Evolutionary conservation across 2,797 vertebrate species (phyloP).

Genomic region (Amblyopsis hoosieri): DNA sequence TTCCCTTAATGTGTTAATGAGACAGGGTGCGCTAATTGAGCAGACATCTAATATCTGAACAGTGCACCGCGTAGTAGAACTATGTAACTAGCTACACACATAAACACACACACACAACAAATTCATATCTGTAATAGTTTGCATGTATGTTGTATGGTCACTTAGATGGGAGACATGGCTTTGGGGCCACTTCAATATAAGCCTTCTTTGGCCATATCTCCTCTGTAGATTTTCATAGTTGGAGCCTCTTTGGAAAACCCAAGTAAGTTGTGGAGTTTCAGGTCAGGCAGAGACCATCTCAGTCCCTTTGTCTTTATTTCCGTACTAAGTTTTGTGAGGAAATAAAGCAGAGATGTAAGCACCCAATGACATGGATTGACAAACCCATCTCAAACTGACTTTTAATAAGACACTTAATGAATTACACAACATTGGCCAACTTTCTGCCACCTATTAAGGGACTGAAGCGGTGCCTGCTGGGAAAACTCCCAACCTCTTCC

Average conservation of each 20-base stretch:
- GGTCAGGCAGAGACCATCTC: conserved; percentile 58
- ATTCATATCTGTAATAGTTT: conserved; percentile 79
- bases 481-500: conserved; percentile 66
- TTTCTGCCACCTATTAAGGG: conserved; percentile 60
- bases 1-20: conserved; percentile 47
- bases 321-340: conserved; percentile 22
- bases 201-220: conserved; percentile 55
- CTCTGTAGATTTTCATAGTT: conserved; percentile 80
- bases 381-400: conserved; percentile 9
- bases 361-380: conserved; percentile 34
- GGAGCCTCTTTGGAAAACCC: conserved; percentile 66
- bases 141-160: conserved; percentile 83
- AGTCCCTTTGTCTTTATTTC: conserved; percentile 50
- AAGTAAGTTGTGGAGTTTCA: conserved; percentile 64
- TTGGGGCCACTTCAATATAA: conserved; percentile 40
- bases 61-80: conserved; percentile 71
- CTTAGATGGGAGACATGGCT: conserved; percentile 65
- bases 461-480: conserved; percentile 57
- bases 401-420: conserved; percentile 21
- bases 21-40: conserved; percentile 39
- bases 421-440: conserved; percentile 41
- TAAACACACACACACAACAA: conserved; percentile 62
- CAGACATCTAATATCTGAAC: conserved; percentile 46
- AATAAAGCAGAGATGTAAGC: conserved; percentile 35
- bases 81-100: conserved; percentile 74